These are phyloP conservation scores for Hystrix cristata DNA, from an alignment of 2,113 vertebrate genomes.

Conservation along the genomic window DNA sequence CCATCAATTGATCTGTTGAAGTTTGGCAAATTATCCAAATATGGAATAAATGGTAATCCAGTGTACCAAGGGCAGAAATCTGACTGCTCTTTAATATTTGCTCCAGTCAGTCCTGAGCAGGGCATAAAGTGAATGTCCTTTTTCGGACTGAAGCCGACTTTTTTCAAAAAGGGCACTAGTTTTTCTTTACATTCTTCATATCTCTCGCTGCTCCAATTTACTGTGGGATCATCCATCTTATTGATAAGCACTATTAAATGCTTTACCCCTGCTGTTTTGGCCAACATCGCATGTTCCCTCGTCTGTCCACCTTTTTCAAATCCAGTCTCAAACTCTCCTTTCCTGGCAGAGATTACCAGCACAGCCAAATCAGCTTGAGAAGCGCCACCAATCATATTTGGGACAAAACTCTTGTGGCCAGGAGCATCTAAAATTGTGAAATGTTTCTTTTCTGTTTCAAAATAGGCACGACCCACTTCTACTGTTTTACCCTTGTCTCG, in stretches of 20 bases:
- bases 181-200: constrained; percentile 99
- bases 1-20: constrained; percentile 96
- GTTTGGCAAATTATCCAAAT: constrained; percentile 98
- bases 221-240: constrained; percentile 99
- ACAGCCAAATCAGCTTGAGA: constrained; percentile 98
- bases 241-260: constrained; percentile 98
- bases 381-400: constrained; percentile 99
- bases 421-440: constrained; percentile 99
- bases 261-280: constrained; percentile 98
- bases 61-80: constrained; percentile 96
- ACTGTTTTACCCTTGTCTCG: constrained; percentile 99
- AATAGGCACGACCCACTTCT: constrained; percentile 98
- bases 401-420: constrained; percentile 99
- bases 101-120: constrained; percentile 97
- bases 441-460: constrained; percentile 99
- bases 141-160: constrained; percentile 99
- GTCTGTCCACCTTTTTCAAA: constrained; percentile 99
- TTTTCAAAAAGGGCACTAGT: constrained; percentile 98
- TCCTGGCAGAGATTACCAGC: constrained; percentile 98
- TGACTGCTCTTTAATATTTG: constrained; percentile 97
- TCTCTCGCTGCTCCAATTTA: constrained; percentile 98
- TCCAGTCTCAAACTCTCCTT: constrained; percentile 99
- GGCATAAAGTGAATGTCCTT: constrained; percentile 99
- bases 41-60: constrained; percentile 97
- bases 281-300: constrained; percentile 98